phyloP scores from a whole-genome alignment of 1,140 invertebrate genomes.

The Ips typographus region DNA sequence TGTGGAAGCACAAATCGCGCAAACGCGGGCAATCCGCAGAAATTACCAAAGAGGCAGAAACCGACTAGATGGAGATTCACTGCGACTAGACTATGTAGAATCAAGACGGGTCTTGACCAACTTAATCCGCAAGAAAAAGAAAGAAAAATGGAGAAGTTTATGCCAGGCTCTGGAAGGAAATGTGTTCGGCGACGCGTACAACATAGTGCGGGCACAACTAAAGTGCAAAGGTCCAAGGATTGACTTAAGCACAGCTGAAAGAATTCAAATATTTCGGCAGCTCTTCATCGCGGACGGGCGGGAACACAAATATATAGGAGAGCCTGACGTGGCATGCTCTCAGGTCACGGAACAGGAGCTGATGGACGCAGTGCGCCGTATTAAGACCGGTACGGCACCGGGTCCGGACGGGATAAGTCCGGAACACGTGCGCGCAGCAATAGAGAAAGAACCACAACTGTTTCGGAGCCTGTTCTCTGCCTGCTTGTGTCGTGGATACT shows the following conservation, averaged over 20 bases:
- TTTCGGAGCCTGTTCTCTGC: conserved; percentile 8
- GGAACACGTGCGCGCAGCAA: conserved; percentile 28
- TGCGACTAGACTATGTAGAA: not conserved
- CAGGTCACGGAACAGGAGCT: conserved; percentile 24
- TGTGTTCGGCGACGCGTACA: not conserved
- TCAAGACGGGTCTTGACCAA: not conserved
- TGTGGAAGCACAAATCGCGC: too few species aligned
- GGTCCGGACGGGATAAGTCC: conserved; percentile 39
- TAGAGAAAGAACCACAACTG: not conserved
- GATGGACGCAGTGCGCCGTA: conserved; percentile 3
- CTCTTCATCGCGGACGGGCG: not conserved
- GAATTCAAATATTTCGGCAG: not conserved
- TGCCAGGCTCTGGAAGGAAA: not conserved
- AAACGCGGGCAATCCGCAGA: too few species aligned
- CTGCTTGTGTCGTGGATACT: not conserved
- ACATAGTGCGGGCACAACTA: not conserved
- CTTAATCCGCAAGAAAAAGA: too few species aligned
- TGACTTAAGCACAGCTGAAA: not conserved
- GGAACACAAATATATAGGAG: not conserved
- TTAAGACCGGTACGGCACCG: conserved; percentile 38
- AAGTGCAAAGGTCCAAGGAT: not conserved
- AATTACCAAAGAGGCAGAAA: not conserved
- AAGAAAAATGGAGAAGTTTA: too few species aligned
- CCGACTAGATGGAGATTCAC: not conserved
- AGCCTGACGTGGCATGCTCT: not conserved